Percentiles rank a stretch among this genome's conserved stretches.
phyloP scores from a whole-genome alignment of 2,797 vertebrate species.

The Hoplostethus mediterraneus region DNA sequence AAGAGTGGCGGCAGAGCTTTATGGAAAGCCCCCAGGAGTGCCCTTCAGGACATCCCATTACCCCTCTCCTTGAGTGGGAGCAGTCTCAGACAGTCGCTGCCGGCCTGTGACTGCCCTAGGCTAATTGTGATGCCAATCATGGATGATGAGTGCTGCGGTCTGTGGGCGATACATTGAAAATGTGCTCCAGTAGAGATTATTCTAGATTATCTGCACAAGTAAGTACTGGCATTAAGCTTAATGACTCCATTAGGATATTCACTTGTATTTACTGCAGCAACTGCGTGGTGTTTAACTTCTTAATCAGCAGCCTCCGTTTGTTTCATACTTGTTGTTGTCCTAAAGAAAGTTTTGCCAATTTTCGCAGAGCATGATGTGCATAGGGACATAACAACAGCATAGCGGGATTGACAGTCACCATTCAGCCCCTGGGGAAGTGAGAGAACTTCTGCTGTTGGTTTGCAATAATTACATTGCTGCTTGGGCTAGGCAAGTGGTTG shows the following conservation, averaged over 20 bases:
- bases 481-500: conserved; percentile 35
- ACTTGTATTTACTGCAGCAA: background rate
- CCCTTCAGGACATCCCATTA: conserved; percentile 67
- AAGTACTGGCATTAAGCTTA: background rate
- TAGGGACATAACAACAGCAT: conserved; percentile 6
- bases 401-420: conserved; percentile 28
- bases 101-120: conserved; percentile 32
- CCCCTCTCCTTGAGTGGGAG: conserved; percentile 29
- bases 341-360: background rate
- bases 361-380: background rate
- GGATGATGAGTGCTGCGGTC: conserved; percentile 17
- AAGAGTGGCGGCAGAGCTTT: conserved; percentile 61
- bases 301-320: background rate
- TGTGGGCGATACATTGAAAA: conserved; percentile 11
- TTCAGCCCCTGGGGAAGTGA: conserved; percentile 25
- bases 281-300: conserved; percentile 4
- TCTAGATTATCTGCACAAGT: background rate
- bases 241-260: background rate
- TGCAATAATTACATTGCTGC: conserved; percentile 50
- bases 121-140: conserved; percentile 23
- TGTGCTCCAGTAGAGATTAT: conserved; percentile 6
- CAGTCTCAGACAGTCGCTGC: conserved; percentile 14
- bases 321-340: background rate
- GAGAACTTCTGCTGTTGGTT: conserved; percentile 45
- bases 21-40: conserved; percentile 66